Evolutionary conservation across 2,113 vertebrate genomes (phyloP).

Genomic region (Perca flavescens): DNA sequence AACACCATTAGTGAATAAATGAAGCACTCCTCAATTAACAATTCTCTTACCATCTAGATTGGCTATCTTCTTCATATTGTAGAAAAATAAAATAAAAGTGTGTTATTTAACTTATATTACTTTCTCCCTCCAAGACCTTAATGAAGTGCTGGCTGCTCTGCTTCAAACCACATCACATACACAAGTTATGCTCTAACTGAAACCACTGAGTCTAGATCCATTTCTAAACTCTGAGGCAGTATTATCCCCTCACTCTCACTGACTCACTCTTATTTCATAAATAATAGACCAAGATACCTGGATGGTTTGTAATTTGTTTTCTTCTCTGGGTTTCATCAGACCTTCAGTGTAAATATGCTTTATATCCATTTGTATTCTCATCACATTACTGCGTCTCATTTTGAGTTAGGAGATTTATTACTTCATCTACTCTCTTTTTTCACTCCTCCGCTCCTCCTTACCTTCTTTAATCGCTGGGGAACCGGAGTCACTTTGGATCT

Average conservation of each 20-base stretch:
- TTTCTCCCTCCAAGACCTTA: neutral
- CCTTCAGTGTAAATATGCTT: conserved; percentile 23
- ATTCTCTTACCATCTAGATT: neutral
- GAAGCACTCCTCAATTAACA: neutral
- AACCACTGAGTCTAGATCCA: conserved; percentile 22
- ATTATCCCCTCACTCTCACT: neutral
- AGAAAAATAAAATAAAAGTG: neutral
- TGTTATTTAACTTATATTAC: neutral
- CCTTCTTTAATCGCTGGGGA: conserved; percentile 20
- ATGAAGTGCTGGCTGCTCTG: neutral
- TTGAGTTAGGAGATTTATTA: conserved; percentile 9
- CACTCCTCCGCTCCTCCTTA: neutral
- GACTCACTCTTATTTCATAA: conserved; percentile 36
- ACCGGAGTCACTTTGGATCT: conserved; percentile 41
- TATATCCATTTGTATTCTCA: conserved; percentile 38
- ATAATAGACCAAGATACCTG: conserved; percentile 13
- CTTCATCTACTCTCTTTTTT: neutral
- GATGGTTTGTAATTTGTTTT: conserved; percentile 33
- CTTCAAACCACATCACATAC: neutral
- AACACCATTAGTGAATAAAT: neutral
- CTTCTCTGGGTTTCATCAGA: conserved; percentile 19
- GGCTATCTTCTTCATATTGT: neutral
- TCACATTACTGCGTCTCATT: conserved; percentile 20
- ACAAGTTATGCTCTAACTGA: conserved; percentile 9
- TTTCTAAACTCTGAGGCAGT: conserved; percentile 12